Base-by-base conservation (phyloP, 1,140 invertebrate species). In the Penaeus chinensis region DNA sequence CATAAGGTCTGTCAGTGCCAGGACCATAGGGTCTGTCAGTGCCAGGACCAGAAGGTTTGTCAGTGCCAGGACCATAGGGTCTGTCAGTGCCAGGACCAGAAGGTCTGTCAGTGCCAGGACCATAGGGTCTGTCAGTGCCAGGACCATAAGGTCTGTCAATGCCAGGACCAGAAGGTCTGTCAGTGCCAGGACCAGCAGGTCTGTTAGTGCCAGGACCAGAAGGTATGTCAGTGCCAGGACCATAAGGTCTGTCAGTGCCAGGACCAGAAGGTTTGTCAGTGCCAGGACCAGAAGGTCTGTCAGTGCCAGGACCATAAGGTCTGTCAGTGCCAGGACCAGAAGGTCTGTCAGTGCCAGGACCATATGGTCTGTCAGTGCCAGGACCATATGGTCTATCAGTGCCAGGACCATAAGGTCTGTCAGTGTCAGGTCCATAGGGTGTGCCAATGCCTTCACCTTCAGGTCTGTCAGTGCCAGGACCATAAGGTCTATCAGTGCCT, bases 151-250 rank as follows among this genome's bases (percentile, higher is more conserved):
- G 42, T 78, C 76, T 22, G 32, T 78, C 76, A 78, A 42, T 78
- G 76, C 37, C 76, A 78, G 76, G 69, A 47, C 19, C 81, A 19
- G 0, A 13, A 22, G 81, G 81, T 69, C 81, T 82, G 32, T 69
- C 81, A 78, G 76, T 78, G 37, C 54, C 54, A 54, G 54, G 10
- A 8, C 19, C 32, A 22, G 11, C n/a, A 24, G 27, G 27, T 69
- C 66, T 47, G 37, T 78, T 42, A 78, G 76, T 78, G 76, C 76
- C 54, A 54, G 54, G 63, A 74, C 19, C 63, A 37, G n/a, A n/a
- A 13, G 69, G 81, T 82, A 7, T 22, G 54, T 82, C 81, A 82
- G 81, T 82, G 54, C 37, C 76, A 78, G 76, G 76, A 78, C 37
- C 42, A 19, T 47, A 13, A 11, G 76, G 76, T 78, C 76, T 78